These are phyloP conservation scores for Leucoraja erinaceus DNA, from an alignment of 2,113 vertebrate genomes.

Conservation along the genomic window DNA sequence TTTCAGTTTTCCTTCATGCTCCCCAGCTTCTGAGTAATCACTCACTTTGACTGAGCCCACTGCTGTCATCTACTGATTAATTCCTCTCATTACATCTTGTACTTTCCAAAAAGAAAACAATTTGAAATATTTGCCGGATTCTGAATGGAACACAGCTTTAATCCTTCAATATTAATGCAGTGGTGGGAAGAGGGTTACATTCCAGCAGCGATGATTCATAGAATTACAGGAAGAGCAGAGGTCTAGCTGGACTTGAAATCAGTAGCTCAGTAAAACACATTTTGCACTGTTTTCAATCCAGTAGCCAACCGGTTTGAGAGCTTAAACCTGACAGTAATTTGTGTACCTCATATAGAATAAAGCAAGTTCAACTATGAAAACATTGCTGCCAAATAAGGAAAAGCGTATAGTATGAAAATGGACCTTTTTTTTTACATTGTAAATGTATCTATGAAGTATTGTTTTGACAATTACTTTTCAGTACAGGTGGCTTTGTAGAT, in stretches of 20 bases:
- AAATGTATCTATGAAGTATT: no score
- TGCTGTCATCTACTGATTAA: slow-evolving; percentile 21
- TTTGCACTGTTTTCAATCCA: background rate
- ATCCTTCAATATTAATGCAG: background rate
- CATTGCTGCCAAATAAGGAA: no score
- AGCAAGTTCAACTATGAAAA: no score
- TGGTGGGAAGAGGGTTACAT: background rate
- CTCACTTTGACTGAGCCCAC: background rate
- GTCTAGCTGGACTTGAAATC: background rate
- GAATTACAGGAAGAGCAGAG: background rate
- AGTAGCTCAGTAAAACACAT: background rate
- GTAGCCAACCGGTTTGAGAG: background rate
- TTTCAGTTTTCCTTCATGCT: background rate
- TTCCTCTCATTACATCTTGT: background rate
- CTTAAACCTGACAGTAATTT: no score
- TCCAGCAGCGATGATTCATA: background rate
- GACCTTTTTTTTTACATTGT: no score
- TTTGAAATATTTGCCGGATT: background rate
- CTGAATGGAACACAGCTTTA: background rate
- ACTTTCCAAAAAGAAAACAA: background rate
- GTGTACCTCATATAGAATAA: no score
- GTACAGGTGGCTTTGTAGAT: no score
- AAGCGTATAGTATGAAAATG: no score
- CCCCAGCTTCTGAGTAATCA: background rate
- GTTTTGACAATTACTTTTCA: no score